A percentile compares a stretch with the other conserved stretches of the same genome.
Evolutionary conservation across 2,113 vertebrate species (phyloP).

Genomic region (Hyperoodon ampullatus): DNA sequence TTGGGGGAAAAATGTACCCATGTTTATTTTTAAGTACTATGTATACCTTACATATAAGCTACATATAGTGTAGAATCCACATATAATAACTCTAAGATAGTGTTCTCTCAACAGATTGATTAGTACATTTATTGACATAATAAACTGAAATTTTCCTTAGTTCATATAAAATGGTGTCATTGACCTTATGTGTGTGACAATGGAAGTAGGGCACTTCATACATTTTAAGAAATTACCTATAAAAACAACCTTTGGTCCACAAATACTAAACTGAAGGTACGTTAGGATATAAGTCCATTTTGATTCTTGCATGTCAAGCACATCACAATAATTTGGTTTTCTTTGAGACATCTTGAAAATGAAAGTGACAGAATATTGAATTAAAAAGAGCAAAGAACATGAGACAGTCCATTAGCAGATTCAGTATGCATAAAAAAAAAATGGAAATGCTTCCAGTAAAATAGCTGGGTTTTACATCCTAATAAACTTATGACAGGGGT

Average conservation of each 20-base stretch:
- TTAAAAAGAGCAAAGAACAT: slow-evolving; percentile 13
- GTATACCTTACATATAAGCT: neutral
- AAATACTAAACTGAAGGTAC: neutral
- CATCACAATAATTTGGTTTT: neutral
- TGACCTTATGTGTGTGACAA: neutral
- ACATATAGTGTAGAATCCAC: neutral
- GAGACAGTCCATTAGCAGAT: neutral
- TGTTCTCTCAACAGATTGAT: neutral
- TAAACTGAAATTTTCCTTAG: neutral
- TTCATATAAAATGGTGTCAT: neutral
- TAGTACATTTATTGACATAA: neutral
- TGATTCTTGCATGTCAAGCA: neutral
- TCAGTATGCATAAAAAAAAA: slow-evolving; percentile 16
- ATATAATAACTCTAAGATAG: neutral
- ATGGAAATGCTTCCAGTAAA: neutral
- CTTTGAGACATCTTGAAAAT: slow-evolving; percentile 15
- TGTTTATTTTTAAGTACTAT: neutral
- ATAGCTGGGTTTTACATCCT: neutral
- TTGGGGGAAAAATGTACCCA: neutral
- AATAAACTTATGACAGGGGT: neutral
- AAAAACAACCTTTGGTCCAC: neutral
- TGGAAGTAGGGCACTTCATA: neutral
- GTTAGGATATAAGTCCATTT: neutral
- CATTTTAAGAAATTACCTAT: neutral
- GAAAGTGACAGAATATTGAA: slow-evolving; percentile 35